A percentile compares a stretch with the other conserved stretches of the same genome.
These are phyloP conservation scores for Muschampia plurimacula DNA, from an alignment of 2,888 invertebrate genomes.

Conservation along the genomic window DNA sequence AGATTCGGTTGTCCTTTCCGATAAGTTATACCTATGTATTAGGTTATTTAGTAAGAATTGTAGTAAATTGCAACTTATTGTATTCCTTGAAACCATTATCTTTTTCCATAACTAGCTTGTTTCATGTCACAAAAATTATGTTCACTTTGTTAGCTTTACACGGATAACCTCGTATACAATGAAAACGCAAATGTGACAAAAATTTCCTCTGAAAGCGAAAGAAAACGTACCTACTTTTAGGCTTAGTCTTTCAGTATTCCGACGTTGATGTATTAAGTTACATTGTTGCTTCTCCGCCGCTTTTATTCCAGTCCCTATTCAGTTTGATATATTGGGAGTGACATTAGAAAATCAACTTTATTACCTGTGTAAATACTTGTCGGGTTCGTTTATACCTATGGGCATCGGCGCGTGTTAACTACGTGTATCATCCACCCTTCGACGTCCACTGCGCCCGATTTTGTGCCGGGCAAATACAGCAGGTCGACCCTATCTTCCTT, in stretches of 20 bases:
- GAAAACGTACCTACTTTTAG: conserved; percentile 26
- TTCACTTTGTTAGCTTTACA: background rate
- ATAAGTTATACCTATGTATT: no score
- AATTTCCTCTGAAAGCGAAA: conserved; percentile 22
- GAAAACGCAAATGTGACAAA: conserved; percentile 16
- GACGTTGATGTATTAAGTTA: conserved; percentile 38
- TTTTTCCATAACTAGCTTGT: background rate
- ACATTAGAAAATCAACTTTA: conserved; percentile 39
- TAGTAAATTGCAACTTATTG: no score
- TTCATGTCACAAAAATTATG: background rate
- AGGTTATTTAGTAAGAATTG: no score
- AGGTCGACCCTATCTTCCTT: background rate
- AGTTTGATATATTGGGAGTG: conserved; percentile 39
- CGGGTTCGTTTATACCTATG: conserved; percentile 24
- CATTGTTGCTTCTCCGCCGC: conserved; percentile 30
- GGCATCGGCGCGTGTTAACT: background rate
- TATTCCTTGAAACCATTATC: background rate
- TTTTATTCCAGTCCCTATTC: conserved; percentile 34
- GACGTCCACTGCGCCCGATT: background rate
- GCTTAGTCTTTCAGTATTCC: conserved; percentile 31
- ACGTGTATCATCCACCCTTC: background rate
- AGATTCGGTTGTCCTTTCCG: no score
- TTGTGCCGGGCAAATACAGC: background rate
- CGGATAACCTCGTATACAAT: conserved; percentile 7
- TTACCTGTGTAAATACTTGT: conserved; percentile 24